phyloP scores from a whole-genome alignment of 2,888 invertebrate species.

The Zaprionus bogoriensis region DNA sequence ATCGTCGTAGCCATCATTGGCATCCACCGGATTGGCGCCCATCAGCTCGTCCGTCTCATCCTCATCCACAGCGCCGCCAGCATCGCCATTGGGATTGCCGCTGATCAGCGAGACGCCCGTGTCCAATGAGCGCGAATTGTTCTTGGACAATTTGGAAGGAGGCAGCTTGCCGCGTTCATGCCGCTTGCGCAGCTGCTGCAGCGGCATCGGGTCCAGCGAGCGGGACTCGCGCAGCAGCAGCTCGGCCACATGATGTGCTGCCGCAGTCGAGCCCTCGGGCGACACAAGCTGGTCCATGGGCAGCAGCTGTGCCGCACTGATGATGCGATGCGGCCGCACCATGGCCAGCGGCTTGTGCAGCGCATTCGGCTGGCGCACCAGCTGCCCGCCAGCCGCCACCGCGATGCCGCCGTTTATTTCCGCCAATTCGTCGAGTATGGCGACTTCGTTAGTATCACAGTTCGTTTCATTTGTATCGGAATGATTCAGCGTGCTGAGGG shows the following conservation, averaged over 20 bases:
- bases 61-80: conserved; percentile 22
- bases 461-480: conserved; percentile 82
- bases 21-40: conserved; percentile 56
- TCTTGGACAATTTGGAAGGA: conserved; percentile 80
- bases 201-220: conserved; percentile 87
- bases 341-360: conserved; percentile 81
- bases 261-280: background rate
- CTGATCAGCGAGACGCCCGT: conserved; percentile 75
- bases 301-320: conserved; percentile 81
- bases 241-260: conserved; percentile 43
- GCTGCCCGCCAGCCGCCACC: conserved; percentile 34
- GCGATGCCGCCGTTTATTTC: conserved; percentile 44
- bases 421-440: conserved; percentile 55
- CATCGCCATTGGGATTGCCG: conserved; percentile 70
- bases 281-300: conserved; percentile 13
- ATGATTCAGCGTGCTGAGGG: conserved; percentile 82
- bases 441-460: conserved; percentile 80
- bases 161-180: conserved; percentile 73
- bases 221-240: conserved; percentile 85
- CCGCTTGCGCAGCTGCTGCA: conserved; percentile 75
- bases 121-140: conserved; percentile 82
- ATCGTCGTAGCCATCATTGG: conserved; percentile 74
- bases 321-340: conserved; percentile 83
- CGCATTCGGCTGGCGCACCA: conserved; percentile 68
- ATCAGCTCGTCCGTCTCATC: conserved; percentile 47